Base-by-base conservation (phyloP, 2,888 invertebrate species). In the Charanyca ferruginea region DNA sequence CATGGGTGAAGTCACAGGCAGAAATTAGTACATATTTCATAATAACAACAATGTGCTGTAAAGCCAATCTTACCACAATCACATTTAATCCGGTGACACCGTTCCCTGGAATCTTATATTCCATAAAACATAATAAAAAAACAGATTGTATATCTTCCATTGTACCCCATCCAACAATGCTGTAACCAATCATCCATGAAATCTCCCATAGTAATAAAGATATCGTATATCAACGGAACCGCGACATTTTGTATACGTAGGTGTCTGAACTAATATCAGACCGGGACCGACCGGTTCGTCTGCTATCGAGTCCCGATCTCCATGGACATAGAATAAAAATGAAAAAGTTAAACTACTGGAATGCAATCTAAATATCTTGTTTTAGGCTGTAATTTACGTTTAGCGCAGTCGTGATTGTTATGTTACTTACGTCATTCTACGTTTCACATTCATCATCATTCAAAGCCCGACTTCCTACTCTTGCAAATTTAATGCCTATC, bases 241-340 rank as follows among this genome's bases (percentile, higher is more conserved):
- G 47, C 79, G 67, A 49, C 64, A 64, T 65, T 67, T 73, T 64
- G 71, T 69, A 49, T 65, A 76, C 77, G 82, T 85, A 83, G 85
- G 83, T 85, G 81, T 81, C 71, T 79, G 77, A 75, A 80, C 77
- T 79, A 80, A 80, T 85, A 83, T 79, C 73, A 59, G 32, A 32
- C 51, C 51, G 61, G 73, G 82, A 80, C 80, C 76, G 78, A 88
- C 89, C 88, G 87, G 89, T 89, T 87, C 76, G 68, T 79, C 66
- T 76, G 70, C 83, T 83, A 83, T 80, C 76, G 59, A 54, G 62
- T 58, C 68, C 71, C 67, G 51, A 80, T 77, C 79, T 70, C 66
- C 55, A 55, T 57, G 42, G 20, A 7, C 66, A 66, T 67, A 67
- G 66, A 67, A 16, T 44, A 49, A 38, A 16, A 38, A 38, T 38